These are phyloP conservation scores for Tarsius wallacei DNA, from an alignment of 2,797 vertebrate species.

Conservation along the genomic window DNA sequence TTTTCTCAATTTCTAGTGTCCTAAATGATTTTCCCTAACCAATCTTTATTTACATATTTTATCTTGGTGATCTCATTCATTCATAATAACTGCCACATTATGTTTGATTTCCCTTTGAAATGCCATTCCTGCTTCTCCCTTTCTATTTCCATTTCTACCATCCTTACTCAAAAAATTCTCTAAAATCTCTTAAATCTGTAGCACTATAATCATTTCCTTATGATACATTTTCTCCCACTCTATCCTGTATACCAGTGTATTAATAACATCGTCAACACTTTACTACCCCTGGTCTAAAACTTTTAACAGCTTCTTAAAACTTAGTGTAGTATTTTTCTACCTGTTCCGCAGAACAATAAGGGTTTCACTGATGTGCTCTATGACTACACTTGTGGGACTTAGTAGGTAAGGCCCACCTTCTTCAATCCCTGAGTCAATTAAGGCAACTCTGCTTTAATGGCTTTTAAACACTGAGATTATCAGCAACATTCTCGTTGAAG, in stretches of 20 bases:
- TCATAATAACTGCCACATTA: neutral
- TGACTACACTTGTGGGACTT: neutral
- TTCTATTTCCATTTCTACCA: conserved; percentile 4
- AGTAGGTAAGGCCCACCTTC: neutral
- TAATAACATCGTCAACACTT: neutral
- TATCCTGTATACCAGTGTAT: neutral
- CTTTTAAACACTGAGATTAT: neutral
- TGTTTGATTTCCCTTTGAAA: neutral
- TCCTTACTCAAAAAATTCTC: neutral
- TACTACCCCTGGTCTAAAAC: neutral
- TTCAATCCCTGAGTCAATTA: neutral
- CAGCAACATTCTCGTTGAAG: conserved; percentile 28
- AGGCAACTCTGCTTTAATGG: neutral
- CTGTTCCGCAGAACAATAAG: neutral
- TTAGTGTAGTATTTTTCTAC: conserved; percentile 17
- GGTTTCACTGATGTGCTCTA: neutral
- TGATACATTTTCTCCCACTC: neutral
- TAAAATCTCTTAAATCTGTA: neutral
- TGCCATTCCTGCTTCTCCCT: neutral
- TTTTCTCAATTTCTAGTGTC: conserved; percentile 4
- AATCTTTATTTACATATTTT: neutral
- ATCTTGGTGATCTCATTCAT: neutral
- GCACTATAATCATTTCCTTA: neutral
- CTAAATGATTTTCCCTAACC: neutral
- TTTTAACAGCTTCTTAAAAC: neutral